Percentiles rank a stretch among this genome's conserved stretches.
phyloP scores from a whole-genome alignment of 2,113 vertebrate genomes.

The Podarcis raffonei region DNA sequence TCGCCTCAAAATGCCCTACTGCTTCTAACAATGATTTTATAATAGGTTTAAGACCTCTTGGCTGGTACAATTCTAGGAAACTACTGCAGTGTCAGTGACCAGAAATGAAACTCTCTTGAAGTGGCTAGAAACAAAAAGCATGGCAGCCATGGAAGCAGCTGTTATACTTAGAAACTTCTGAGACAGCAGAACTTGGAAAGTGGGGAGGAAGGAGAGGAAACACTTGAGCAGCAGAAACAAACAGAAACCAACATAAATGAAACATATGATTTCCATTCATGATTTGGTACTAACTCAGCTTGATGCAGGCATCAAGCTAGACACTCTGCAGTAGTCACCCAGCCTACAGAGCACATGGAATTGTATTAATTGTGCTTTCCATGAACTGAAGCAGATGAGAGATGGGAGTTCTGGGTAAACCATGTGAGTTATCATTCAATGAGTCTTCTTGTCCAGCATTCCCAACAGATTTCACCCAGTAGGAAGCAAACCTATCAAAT shows the following conservation, averaged over 20 bases:
- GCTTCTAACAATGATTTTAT: slow-evolving; percentile 41
- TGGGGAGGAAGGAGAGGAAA: not conserved
- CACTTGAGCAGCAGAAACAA: not conserved
- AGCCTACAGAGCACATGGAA: not conserved
- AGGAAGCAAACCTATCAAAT: not conserved
- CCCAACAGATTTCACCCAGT: not conserved
- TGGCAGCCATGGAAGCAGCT: slow-evolving; percentile 61
- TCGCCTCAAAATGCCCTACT: slow-evolving; percentile 8
- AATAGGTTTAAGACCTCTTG: slow-evolving; percentile 46
- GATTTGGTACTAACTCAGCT: not conserved
- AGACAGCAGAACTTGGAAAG: not conserved
- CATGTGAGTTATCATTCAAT: not conserved
- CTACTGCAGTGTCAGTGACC: slow-evolving; percentile 33
- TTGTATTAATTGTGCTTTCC: not conserved
- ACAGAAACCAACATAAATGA: not conserved
- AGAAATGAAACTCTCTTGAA: not conserved
- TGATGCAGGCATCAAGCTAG: not conserved
- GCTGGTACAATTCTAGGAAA: slow-evolving; percentile 40
- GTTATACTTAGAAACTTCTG: not conserved
- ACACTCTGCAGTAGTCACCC: not conserved
- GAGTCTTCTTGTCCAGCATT: not conserved
- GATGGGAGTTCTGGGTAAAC: not conserved
- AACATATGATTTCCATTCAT: not conserved
- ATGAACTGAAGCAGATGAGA: not conserved
- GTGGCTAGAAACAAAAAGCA: slow-evolving; percentile 2